A percentile compares a stretch with the other conserved stretches of the same genome.
phyloP scores from a whole-genome alignment of 2,888 invertebrate species.

The Allophyes oxyacanthae region DNA sequence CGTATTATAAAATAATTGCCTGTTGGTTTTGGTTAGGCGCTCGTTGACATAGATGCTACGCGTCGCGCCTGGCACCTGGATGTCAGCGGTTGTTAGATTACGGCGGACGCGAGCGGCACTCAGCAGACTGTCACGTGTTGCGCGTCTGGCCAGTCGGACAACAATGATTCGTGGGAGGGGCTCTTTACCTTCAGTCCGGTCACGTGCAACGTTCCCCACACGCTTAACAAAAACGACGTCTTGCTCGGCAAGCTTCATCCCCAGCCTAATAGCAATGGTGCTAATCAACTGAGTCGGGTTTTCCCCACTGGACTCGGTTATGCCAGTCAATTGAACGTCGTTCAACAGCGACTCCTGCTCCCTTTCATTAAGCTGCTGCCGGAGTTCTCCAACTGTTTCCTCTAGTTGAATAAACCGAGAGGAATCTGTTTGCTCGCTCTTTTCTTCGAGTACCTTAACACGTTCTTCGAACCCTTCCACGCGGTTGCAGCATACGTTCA shows the following conservation, averaged over 20 bases:
- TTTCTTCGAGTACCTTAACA: not conserved
- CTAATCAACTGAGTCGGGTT: not conserved
- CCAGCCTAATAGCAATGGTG: not conserved
- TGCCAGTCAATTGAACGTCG: not conserved
- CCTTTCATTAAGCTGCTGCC: not conserved
- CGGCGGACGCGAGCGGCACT: constrained; percentile 1
- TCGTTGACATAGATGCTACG: constrained; percentile 2
- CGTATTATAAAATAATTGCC: constrained; percentile 12
- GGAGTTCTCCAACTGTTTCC: not conserved
- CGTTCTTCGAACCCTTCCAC: not conserved
- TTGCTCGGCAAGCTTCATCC: not conserved
- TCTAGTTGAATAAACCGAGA: not conserved
- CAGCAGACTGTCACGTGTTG: not conserved
- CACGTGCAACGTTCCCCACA: not conserved
- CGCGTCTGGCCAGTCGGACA: constrained; percentile 3
- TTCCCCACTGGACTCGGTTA: not conserved
- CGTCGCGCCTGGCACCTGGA: not conserved
- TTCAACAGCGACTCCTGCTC: not conserved
- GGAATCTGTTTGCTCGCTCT: not conserved
- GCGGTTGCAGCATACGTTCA: not conserved
- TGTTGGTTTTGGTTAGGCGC: constrained; percentile 19
- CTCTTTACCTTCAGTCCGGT: not conserved
- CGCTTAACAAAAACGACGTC: not conserved
- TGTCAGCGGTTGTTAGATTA: not conserved
- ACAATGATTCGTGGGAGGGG: not conserved